Percentiles rank a stretch among this genome's conserved stretches.
Conservation (phyloP, 2,888 invertebrate genomes). For the Thymelicus acteon region DNA sequence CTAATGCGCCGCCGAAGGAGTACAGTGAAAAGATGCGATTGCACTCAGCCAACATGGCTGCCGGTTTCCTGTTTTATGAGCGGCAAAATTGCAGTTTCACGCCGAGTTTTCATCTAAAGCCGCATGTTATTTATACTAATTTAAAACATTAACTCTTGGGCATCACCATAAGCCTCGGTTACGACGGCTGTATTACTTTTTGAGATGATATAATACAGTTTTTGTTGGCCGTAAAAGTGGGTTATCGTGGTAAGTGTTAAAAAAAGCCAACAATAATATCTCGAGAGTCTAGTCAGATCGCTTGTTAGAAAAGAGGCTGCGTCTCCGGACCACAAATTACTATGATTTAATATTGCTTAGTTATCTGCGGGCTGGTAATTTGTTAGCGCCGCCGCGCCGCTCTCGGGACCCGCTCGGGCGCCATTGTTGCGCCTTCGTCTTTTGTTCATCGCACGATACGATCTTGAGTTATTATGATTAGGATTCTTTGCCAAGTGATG, state of each 20-base stretch:
- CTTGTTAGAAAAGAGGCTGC: constrained; percentile 68
- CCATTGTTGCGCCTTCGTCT: constrained; percentile 80
- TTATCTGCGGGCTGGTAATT: constrained; percentile 83
- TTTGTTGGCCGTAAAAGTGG: constrained; percentile 32
- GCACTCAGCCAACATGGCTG: constrained; percentile 59
- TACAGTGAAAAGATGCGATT: constrained; percentile 77
- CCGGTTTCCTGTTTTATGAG: constrained; percentile 71
- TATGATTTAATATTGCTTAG: constrained; percentile 85
- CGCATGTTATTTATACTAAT: constrained; percentile 57
- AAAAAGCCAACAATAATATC: constrained; percentile 62
- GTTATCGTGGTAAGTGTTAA: constrained; percentile 53
- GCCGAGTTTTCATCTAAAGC: constrained; percentile 60
- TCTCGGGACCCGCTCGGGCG: constrained; percentile 71
- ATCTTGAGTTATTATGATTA: constrained; percentile 85
- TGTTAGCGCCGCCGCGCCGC: constrained; percentile 78
- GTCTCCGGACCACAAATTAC: constrained; percentile 82
- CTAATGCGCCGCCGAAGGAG: constrained; percentile 70
- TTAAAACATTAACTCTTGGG: constrained; percentile 23
- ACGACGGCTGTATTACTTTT: not conserved
- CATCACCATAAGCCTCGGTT: constrained; percentile 17
- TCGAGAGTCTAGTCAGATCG: constrained; percentile 63
- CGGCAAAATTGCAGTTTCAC: constrained; percentile 75
- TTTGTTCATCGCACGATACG: constrained; percentile 82
- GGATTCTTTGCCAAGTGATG: constrained; percentile 83
- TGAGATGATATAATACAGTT: constrained; percentile 22